Evolutionary conservation across 2,888 invertebrate species (phyloP), one percentile per base, ranked within the genome.

Genomic region (Cryptophagus acutangulus): DNA sequence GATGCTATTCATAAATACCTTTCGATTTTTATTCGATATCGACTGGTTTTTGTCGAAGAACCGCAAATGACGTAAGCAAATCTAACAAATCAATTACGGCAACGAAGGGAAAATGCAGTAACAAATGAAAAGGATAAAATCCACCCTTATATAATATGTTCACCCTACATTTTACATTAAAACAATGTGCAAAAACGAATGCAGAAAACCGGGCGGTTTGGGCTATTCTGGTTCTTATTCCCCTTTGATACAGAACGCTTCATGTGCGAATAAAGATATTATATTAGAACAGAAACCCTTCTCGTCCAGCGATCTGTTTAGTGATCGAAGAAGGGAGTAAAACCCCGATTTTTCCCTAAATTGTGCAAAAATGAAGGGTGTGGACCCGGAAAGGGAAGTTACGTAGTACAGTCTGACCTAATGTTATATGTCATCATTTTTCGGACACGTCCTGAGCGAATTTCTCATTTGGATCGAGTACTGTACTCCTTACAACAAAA

Each of bases 361-460:
- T 62, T 61, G 58, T 50, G 57, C 62, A 66, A 65, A 63, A 64
- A 61, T 58, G 60, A 62, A 62, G 64, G 64, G 62, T 60, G 61
- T 47, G 53, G 43, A 51, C 54, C 60, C 55, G 62, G 62, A 63
- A 63, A 62, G 63, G 65, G 63, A 62, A 63, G 60, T 57, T 46
- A 15, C 51, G 44, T 52, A 38, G 62, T 65, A 65, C 62, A 63
- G 63, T 56, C 63, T 63, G 63, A 59, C 54, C 63, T 63, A 65
- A 63, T 62, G 62, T 62, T 31, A 26, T 61, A 52, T 58, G 58
- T 61, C 59, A 61, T 58, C 61, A 48, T 43, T 46, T 53, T 47
- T 51, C 53, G 59, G 58, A 56, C 57, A 52, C 55, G 55, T n/a
- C n/a, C n/a, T n/a, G n/a, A n/a, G n/a, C n/a, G n/a, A n/a, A n/a